Base-by-base conservation (phyloP, 2,797 vertebrate species). In the Chelonia mydas region DNA sequence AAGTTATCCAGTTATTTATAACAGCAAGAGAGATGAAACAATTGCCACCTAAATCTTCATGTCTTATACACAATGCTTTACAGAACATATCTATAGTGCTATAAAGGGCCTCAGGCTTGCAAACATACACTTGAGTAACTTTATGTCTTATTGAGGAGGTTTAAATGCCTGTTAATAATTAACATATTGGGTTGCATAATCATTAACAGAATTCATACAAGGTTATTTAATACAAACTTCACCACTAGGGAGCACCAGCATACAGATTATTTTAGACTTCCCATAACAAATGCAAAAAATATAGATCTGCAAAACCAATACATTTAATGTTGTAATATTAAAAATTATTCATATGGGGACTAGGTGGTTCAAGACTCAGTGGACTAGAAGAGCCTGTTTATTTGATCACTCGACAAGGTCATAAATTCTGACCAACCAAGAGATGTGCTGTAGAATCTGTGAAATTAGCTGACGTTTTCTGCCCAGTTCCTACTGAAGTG, bases 211-310 rank as follows among this genome's bases (percentile, higher is more conserved):
- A 90, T 78, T 78, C 7, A n/a, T 65, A 33, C 76, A 55, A n/a
- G 1, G n/a, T n/a, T 59, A 68, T 37, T 65, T 57, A 81, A 87
- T 41, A 53, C 31, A 87, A 90, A 57, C 3, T 55, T 97, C 65
- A 90, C 97, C 97, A 96, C 94, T 96, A 98, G 98, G 90, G 94
- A 94, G 96, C 96, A 92, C 93, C 92, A 96, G n/a, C 1, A 31
- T 80, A 86, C 89, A 94, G 88, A 87, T 16, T 1, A 87, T 92
- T 93, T 78, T 25, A 55, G 17, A 2, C 81, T 90, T 90, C 59
- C 19, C 19, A 2, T 23, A 10, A 16, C 72, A 53, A 88, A 88
- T 33, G 68, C 33, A 86, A 91, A 74, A 49, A 7, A 90, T 45
- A 81, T 4, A 72, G 83, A 33, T 54, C 2, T 86, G 90, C 89